Evolutionary conservation across 2,888 invertebrate species (phyloP).

Genomic region (Diachrysia chrysitis): DNA sequence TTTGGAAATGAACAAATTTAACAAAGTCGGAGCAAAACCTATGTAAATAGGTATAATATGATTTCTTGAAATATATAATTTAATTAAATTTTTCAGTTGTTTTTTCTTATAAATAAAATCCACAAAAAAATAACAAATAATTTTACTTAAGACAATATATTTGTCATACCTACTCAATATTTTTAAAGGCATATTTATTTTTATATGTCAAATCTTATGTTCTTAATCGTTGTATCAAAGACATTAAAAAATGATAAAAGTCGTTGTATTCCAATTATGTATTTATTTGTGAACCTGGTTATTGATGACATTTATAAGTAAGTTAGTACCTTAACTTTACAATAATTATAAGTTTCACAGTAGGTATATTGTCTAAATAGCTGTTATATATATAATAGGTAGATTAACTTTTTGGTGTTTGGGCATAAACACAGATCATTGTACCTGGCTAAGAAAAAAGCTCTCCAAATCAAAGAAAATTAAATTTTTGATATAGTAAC

Average conservation of each 20-base stretch:
- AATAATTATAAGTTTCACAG: background rate
- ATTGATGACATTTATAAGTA: background rate
- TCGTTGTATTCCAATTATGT: background rate
- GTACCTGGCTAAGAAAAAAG: background rate
- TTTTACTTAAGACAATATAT: conserved; percentile 35
- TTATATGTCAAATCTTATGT: background rate
- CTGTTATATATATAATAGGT: too few species aligned
- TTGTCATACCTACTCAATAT: conserved; percentile 47
- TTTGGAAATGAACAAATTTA: too few species aligned
- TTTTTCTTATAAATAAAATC: conserved; percentile 42
- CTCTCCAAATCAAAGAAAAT: background rate
- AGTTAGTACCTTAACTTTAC: background rate
- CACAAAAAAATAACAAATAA: conserved; percentile 42
- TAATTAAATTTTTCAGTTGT: conserved; percentile 20
- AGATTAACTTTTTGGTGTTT: too few species aligned
- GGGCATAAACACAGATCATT: too few species aligned
- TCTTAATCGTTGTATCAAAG: background rate
- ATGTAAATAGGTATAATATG: background rate
- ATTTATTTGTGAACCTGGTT: background rate
- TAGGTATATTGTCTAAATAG: background rate
- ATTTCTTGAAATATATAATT: background rate
- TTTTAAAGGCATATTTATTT: conserved; percentile 50
- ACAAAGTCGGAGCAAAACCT: too few species aligned
- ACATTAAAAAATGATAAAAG: background rate
- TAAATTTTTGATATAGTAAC: background rate